Base-by-base conservation (phyloP, 2,888 invertebrate species). In the Cephus sareptanus region DNA sequence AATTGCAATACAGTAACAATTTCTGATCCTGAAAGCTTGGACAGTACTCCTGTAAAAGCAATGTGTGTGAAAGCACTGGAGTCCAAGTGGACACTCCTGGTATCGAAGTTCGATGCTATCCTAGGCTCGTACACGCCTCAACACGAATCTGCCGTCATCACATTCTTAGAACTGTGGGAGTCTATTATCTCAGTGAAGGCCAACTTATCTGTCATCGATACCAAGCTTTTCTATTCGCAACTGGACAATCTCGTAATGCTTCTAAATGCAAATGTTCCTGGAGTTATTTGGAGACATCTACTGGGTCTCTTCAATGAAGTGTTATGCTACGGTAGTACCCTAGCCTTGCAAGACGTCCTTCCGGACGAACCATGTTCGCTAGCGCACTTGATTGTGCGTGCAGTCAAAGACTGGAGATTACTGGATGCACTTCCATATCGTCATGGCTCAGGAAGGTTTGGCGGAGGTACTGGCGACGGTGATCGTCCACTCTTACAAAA, bases 131-230 rank as follows among this genome's bases (percentile, higher is more conserved):
- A 92, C 81, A 90, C 92, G 11, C 89, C 91, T 3, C 91, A 91
- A 40, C 92, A 93, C 81, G 93, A 93, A 83, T 92, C 92, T 13
- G 92, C 92, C 1, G 92, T 93, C 3, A 91, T 97, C 77, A 96
- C 97, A 75, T 98, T 97, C 90, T 93, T 98, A 83, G 95, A 96
- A 76, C 92, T 98, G 69, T 97, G 97, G 97, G 97, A 97, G 89
- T 96, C 96, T 83, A 96, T 97, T 31, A 97, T 98, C 88, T 97
- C 97, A 77, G 97, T 97, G 0, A 97, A 96, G 92, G 97, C 97
- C 34, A 97, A 97, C 92, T 93, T 98, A 77, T 97, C 97, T 73
- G 96, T 97, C 37, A 95, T 97, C 82, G 97, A 97, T 89, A 97
- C 97, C 0, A 96, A 97, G 90, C 96, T 97, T 3, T 98, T 97